Evolutionary conservation across 2,888 invertebrate genomes (phyloP).

Genomic region (Oligia strigilis): DNA sequence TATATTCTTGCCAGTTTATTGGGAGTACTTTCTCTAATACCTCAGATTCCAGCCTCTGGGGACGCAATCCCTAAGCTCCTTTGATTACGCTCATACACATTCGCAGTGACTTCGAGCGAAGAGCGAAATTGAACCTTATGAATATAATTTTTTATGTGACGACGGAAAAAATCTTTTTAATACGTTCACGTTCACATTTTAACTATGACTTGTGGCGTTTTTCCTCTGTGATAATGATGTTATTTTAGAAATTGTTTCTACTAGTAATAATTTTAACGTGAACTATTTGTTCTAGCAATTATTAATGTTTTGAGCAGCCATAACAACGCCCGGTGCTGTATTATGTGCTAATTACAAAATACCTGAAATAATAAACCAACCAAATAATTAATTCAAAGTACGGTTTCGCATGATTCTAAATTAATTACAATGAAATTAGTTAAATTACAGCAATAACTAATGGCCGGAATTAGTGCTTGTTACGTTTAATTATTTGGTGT

Average conservation of each 20-base stretch:
- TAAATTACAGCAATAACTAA: not conserved
- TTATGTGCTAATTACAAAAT: not conserved
- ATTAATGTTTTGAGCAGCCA: not conserved
- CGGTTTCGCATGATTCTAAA: not conserved
- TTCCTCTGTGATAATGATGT: not conserved
- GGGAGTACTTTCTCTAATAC: conserved; percentile 41
- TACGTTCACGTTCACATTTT: conserved; percentile 3
- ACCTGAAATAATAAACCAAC: conserved; percentile 1
- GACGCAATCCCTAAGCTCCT: conserved; percentile 51
- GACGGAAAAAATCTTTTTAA: conserved; percentile 36
- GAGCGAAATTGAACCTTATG: conserved; percentile 55
- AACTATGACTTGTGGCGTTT: not conserved
- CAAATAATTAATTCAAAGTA: not conserved
- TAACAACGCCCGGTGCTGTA: not conserved
- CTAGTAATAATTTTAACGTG: not conserved
- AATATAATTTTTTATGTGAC: conserved; percentile 43
- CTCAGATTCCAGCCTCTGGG: conserved; percentile 30
- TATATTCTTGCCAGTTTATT: conserved; percentile 47
- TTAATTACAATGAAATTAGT: not conserved
- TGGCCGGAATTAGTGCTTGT: not conserved
- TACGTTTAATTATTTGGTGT: not conserved
- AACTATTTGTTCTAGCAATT: not conserved
- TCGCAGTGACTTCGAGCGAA: conserved; percentile 36
- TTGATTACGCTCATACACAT: conserved; percentile 58
- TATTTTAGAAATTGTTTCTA: not conserved